These are phyloP conservation scores for Polyodon spathula DNA, from an alignment of 2,113 vertebrate species.

Conservation along the genomic window DNA sequence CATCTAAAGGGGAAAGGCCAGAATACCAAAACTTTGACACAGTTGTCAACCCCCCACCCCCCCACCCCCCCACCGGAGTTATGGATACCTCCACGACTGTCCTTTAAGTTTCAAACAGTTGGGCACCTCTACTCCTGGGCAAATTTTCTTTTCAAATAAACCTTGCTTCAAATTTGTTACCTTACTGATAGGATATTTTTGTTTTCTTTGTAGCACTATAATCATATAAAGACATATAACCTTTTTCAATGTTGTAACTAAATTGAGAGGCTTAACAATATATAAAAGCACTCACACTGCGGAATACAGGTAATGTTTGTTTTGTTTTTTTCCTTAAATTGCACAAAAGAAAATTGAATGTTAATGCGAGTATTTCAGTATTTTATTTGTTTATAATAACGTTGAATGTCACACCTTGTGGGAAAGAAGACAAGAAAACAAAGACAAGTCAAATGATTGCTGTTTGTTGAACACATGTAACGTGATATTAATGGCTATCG, in stretches of 20 bases:
- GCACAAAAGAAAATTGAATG: slow-evolving; percentile 96
- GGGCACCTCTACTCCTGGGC: slow-evolving; percentile 75
- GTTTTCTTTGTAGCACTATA: slow-evolving; percentile 82
- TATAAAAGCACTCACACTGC: slow-evolving; percentile 79
- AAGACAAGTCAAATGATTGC: slow-evolving; percentile 58
- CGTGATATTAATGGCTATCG: slow-evolving; percentile 50
- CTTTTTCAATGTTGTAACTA: slow-evolving; percentile 64
- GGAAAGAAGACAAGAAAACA: slow-evolving; percentile 62
- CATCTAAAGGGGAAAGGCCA: neutral
- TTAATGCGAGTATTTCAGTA: slow-evolving; percentile 82
- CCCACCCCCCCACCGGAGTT: too few species aligned
- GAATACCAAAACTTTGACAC: too few species aligned
- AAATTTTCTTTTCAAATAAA: slow-evolving; percentile 69
- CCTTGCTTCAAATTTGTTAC: slow-evolving; percentile 75
- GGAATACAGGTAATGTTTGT: slow-evolving; percentile 79
- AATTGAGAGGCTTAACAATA: slow-evolving; percentile 64
- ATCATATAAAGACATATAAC: slow-evolving; percentile 56
- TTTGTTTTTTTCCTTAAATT: slow-evolving; percentile 57
- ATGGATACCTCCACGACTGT: too few species aligned
- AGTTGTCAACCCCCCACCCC: too few species aligned
- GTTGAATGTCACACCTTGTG: slow-evolving; percentile 74
- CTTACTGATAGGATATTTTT: slow-evolving; percentile 73
- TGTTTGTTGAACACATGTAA: slow-evolving; percentile 52
- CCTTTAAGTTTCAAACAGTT: too few species aligned
- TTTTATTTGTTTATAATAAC: slow-evolving; percentile 56